Percentiles rank a stretch among this genome's conserved stretches.
phyloP scores from a whole-genome alignment of 1,140 invertebrate species.

The Drosophila rhopaloa region DNA sequence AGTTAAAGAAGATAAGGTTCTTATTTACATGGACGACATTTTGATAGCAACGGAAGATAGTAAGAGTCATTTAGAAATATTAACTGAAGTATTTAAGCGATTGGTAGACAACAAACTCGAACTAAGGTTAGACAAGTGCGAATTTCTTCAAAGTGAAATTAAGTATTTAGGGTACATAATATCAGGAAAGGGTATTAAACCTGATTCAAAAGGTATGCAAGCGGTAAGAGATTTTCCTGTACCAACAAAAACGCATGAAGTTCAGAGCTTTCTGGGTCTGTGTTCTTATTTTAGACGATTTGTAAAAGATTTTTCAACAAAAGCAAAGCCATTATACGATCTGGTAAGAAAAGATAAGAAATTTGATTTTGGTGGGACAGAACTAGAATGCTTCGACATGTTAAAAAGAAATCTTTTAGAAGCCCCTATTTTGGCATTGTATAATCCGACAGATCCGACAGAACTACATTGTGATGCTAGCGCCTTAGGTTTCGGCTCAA shows the following conservation, averaged over 20 bases:
- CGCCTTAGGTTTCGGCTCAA: background rate
- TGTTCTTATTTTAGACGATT: background rate
- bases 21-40: constrained; percentile 19
- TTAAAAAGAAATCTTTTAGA: background rate
- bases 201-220: background rate
- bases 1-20: constrained; percentile 6
- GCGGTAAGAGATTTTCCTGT: background rate
- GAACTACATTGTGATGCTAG: constrained; percentile 4
- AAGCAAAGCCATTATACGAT: constrained; percentile 1
- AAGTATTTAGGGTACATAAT: too few relatives aligned
- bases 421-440: background rate
- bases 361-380: background rate
- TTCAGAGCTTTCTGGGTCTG: constrained; percentile 1
- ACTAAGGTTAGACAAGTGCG: constrained; percentile 6
- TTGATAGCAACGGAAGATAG: constrained; percentile 9
- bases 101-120: background rate
- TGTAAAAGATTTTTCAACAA: background rate
- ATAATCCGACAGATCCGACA: background rate
- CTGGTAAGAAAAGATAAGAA: constrained; percentile 1
- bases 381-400: background rate
- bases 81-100: background rate
- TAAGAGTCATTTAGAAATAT: constrained; percentile 8
- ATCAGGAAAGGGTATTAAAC: too few relatives aligned
- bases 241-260: background rate
- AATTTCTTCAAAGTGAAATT: constrained; percentile 4